Evolutionary conservation across 2,113 vertebrate genomes (phyloP), one percentile per base, ranked within the genome.

Genomic region (Pterophyllum scalare): DNA sequence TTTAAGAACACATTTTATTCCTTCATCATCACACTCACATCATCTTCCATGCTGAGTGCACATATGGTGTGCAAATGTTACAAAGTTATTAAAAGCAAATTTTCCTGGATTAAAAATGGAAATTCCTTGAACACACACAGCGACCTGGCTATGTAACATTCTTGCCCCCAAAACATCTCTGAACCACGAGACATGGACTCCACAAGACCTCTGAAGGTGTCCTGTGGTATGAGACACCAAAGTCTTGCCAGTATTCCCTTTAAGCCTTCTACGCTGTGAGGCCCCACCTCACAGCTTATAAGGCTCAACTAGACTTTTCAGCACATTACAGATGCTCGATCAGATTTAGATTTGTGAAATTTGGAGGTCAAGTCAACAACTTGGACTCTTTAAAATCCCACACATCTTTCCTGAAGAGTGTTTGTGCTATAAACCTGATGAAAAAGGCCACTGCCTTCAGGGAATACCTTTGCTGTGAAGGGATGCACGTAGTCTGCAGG

Each of bases 21-120:
- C 0, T 67, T 67, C 22, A 46, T 46, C 43, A 67, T 67, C 8
- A 11, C 43, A 67, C 38, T 13, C 62, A 67, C 43, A 65, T 1
- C 38, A 46, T 70, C 40, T 70, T 10, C 9, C 64, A 49, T 28
- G 15, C 28, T 19, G 64, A 26, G 64, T 28, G 49, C 8, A 24
- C 67, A 33, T 72, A 54, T 72, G 67, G 31, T 72, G 26, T 72
- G 46, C 46, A 72, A 54, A 72, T 54, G 26, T 72, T 52, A 54
- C 67, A 72, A 72, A 72, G 26, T 72, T 72, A 72, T 33, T 54
- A 33, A 72, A 72, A 5, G 0, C 35, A 72, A 31, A 26, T 14
- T 54, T 72, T 72, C 67, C 65, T 52, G 26, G 65, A 72, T 72
- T 26, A 43, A 72, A 52, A 72, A 26, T 72, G 65, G 3, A 31